Percentiles rank a stretch among this genome's conserved stretches.
Conservation (phyloP, 2,888 invertebrate genomes). For the Clistopyga incitator region DNA sequence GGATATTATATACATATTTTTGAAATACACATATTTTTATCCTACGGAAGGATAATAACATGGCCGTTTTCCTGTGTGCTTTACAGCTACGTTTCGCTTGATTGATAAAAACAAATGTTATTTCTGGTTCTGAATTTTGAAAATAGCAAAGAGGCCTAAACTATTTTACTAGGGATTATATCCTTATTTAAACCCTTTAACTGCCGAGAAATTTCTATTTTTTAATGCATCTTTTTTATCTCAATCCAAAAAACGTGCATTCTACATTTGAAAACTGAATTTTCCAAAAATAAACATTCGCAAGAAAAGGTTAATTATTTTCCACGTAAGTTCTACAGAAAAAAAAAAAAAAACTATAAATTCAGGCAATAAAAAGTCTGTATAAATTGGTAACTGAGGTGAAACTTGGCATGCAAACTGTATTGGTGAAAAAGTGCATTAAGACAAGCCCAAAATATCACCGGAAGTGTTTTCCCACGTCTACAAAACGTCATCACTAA, state of each 20-base stretch:
- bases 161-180: background rate
- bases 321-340: too few species aligned
- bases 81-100: background rate
- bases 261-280: too few species aligned
- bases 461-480: too few species aligned
- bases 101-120: conserved; percentile 5
- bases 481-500: too few species aligned
- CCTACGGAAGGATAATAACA: background rate
- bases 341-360: too few species aligned
- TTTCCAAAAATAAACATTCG: too few species aligned
- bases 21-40: background rate
- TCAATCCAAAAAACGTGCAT: too few species aligned
- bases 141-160: background rate
- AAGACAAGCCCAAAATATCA: background rate
- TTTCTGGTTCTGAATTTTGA: background rate
- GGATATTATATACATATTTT: conserved; percentile 10
- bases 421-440: background rate
- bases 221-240: too few species aligned
- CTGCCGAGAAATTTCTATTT: too few species aligned
- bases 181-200: too few species aligned
- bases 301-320: too few species aligned
- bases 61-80: background rate
- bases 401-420: background rate
- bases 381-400: background rate
- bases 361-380: too few species aligned